Percentiles rank a stretch among this genome's conserved stretches.
Evolutionary conservation across 2,797 vertebrate genomes (phyloP).

Genomic region (Sebastes oblongus): DNA sequence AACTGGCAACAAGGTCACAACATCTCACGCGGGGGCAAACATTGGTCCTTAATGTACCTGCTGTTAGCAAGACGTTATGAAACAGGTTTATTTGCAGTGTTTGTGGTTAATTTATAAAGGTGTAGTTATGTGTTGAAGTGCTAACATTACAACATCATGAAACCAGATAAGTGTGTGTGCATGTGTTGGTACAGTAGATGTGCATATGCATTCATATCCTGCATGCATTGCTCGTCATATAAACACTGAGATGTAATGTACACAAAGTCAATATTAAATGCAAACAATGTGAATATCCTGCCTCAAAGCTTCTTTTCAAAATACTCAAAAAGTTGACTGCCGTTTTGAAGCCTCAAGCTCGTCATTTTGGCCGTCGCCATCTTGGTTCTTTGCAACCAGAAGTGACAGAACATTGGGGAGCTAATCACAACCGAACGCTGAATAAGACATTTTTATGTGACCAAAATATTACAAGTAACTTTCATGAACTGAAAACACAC

Average conservation of each 20-base stretch:
- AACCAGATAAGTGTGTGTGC: not conserved
- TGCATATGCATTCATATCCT: not conserved
- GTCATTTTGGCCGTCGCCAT: no score
- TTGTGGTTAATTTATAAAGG: not conserved
- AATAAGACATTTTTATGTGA: no score
- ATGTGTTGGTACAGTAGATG: not conserved
- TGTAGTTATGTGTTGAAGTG: conserved; percentile 5
- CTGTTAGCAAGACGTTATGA: conserved; percentile 39
- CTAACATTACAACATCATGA: conserved; percentile 8
- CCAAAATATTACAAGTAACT: no score
- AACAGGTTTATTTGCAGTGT: conserved; percentile 16
- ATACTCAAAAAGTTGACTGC: not conserved
- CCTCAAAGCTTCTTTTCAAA: not conserved
- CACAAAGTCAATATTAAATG: not conserved
- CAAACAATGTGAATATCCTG: not conserved
- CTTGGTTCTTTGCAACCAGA: no score
- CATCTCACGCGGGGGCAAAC: conserved; percentile 31
- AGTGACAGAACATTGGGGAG: no score
- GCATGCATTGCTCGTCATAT: not conserved
- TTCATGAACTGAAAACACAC: no score
- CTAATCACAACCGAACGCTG: no score
- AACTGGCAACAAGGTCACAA: conserved; percentile 54
- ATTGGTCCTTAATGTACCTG: conserved; percentile 36
- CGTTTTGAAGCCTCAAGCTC: no score
- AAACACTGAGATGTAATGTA: not conserved